Evolutionary conservation across 2,113 vertebrate genomes (phyloP), one percentile per base, ranked within the genome.

Genomic region (Sapayoa aenigma): DNA sequence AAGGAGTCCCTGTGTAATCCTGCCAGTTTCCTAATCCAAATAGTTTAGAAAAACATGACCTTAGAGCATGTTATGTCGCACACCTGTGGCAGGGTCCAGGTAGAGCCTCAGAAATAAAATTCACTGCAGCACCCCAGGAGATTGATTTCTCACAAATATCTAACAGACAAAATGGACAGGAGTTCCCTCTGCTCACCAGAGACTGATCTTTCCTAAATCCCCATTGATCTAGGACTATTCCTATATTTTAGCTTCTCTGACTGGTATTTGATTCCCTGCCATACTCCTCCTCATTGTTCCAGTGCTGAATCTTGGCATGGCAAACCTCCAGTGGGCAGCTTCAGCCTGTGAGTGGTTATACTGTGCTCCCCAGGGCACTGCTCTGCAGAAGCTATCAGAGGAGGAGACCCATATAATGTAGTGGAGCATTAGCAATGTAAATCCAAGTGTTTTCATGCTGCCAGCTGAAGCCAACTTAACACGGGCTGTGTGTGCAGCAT

Each of bases 381-480:
- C 9, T 80, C 73, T 76, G 89, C 66, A 76, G 71, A 50, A 90
- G 62, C 41, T 69, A 50, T 19, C 78, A 63, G 78, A 89, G 67
- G 21, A 89, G 90, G 62, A 87, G 93, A 47, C 55, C 62, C 39
- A 11, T 47, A 44, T 5, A 6, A 59, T 44, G 41, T 1, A 12
- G 59, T 41, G 75, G 63, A 76, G 33, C 68, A 66, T 41, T 31
- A 86, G 55, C 23, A 56, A 42, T 84, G 75, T 42, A 67, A 93
- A 93, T 88, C 82, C 82, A 71, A 84, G 67, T 20, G 90, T 83
- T 93, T 84, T 71, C 90, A 37, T 44, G 63, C 72, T 85, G 78
- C 77, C 84, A 93, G 2, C 39, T 91, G 87, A 91, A 95, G 82
- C 87, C 75, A 95, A 8, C 71, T 81, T 80, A 86, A 84, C 21